Evolutionary conservation across 1,140 invertebrate species (phyloP).

Genomic region (Drosophila aff.): DNA sequence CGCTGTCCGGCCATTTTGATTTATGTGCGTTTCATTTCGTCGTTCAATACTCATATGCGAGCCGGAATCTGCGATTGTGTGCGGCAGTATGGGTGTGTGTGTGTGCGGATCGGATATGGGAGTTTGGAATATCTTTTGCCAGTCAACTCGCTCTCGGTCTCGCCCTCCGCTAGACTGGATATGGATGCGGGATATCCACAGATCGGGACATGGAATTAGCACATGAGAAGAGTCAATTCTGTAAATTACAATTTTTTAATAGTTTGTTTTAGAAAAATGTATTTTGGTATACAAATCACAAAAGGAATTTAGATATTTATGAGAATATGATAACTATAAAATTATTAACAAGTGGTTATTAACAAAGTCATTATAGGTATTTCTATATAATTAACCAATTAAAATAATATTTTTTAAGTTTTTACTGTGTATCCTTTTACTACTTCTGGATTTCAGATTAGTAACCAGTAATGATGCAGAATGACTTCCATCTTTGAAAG

Average conservation of each 20-base stretch:
- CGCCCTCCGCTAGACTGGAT: slow-evolving; percentile 27
- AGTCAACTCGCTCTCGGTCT: slow-evolving; percentile 45
- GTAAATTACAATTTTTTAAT: fast-evolving
- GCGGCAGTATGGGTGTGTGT: slow-evolving; percentile 46
- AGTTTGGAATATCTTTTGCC: slow-evolving; percentile 83
- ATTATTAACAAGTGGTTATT: too few species aligned
- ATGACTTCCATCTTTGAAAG: too few species aligned
- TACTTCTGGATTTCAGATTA: too few species aligned
- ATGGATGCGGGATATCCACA: slow-evolving; percentile 45
- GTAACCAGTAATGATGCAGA: too few species aligned
- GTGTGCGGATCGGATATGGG: slow-evolving; percentile 83
- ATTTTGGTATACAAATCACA: too few species aligned
- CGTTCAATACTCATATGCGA: slow-evolving; percentile 85
- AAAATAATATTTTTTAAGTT: too few species aligned
- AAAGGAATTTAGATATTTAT: too few species aligned
- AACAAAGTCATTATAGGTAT: too few species aligned
- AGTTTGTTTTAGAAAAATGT: neutral
- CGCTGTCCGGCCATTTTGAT: slow-evolving; percentile 85
- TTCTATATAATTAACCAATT: too few species aligned
- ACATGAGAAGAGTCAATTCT: neutral
- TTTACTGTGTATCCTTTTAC: too few species aligned
- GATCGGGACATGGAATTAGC: slow-evolving; percentile 3
- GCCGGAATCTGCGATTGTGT: slow-evolving; percentile 50
- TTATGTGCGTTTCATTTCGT: slow-evolving; percentile 85
- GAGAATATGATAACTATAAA: too few species aligned